Conservation (phyloP, 2,888 invertebrate genomes). For the Acleris holmiana region DNA sequence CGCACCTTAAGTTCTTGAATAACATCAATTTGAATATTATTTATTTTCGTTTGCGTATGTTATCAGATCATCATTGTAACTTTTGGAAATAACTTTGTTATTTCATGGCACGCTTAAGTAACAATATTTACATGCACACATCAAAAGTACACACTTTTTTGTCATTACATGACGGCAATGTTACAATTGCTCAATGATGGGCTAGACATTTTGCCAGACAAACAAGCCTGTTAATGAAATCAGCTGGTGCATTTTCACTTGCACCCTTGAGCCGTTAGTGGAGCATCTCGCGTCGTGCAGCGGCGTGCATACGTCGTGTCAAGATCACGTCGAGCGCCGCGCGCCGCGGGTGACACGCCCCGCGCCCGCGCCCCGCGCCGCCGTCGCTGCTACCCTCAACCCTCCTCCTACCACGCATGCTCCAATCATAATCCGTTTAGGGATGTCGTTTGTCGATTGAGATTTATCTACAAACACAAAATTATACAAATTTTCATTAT, state of each 20-base stretch:
- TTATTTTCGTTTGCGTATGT: neutral
- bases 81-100: neutral
- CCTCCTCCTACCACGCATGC: constrained; percentile 80
- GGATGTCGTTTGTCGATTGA: constrained; percentile 80
- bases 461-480: constrained; percentile 40
- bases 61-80: constrained; percentile 1
- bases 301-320: constrained; percentile 78
- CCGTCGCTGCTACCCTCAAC: constrained; percentile 61
- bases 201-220: neutral
- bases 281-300: constrained; percentile 51
- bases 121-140: too few species aligned
- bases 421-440: constrained; percentile 84
- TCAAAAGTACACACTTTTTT: too few species aligned
- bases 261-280: constrained; percentile 33
- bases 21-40: neutral
- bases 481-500: constrained; percentile 1
- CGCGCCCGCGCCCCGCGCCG: constrained; percentile 47
- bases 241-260: constrained; percentile 31
- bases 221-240: constrained; percentile 21
- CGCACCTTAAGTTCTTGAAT: constrained; percentile 19
- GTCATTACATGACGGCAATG: too few species aligned
- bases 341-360: constrained; percentile 66
- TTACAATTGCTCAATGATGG: too few species aligned
- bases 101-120: neutral
- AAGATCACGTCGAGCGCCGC: constrained; percentile 75